These are phyloP conservation scores for Spinus pinus DNA, from an alignment of 2,797 vertebrate genomes.

Conservation along the genomic window DNA sequence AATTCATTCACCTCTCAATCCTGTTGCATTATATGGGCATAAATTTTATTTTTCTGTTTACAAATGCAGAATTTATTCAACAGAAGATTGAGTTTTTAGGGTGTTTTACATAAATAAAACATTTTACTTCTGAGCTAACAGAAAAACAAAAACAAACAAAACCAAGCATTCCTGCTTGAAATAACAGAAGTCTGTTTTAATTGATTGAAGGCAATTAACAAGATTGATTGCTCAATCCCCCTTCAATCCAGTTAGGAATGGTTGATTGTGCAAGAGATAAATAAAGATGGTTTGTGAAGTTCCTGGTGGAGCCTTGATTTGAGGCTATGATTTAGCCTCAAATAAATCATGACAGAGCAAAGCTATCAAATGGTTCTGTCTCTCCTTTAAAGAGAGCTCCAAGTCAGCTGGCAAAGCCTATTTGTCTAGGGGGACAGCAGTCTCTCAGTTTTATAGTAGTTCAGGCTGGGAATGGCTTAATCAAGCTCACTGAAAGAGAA, in stretches of 20 bases:
- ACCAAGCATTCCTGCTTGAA: neutral
- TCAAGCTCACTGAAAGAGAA: neutral
- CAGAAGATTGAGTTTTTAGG: neutral
- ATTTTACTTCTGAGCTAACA: neutral
- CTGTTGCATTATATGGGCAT: neutral
- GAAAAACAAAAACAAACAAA: neutral
- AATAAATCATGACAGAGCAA: neutral
- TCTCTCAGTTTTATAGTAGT: neutral
- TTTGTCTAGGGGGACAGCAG: neutral
- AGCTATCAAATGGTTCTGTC: neutral
- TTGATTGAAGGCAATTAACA: neutral
- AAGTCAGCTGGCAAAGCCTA: neutral
- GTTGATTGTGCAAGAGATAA: neutral
- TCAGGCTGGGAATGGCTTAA: neutral
- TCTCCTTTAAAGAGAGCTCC: neutral
- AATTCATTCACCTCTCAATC: neutral
- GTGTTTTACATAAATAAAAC: neutral
- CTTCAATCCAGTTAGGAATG: neutral
- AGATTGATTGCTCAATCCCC: neutral
- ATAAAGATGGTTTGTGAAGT: neutral
- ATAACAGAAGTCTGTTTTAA: neutral
- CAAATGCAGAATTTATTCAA: neutral
- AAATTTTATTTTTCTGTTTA: neutral
- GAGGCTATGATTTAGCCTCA: neutral
- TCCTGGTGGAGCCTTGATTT: neutral